Base-by-base conservation (phyloP, 2,113 vertebrate genomes). In the Trochalopteron elliotii region DNA sequence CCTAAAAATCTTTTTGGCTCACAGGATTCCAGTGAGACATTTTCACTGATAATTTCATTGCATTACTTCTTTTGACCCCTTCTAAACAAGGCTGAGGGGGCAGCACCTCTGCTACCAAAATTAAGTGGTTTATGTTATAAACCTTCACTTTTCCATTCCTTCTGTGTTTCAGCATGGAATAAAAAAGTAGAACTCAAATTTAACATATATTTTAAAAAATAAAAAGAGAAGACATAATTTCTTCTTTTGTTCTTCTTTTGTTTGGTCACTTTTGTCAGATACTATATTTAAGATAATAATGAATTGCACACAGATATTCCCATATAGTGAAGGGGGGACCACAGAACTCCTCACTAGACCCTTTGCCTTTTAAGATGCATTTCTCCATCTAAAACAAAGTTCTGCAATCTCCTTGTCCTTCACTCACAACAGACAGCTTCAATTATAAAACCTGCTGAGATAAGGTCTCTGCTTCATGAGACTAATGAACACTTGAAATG, bases 381-480 rank as follows among this genome's bases (percentile, higher is more conserved):
- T 86, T 75, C 67, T 76, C 23, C 44, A 76, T 24, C 50, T 56
- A 56, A 91, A 63, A 30, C 30, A 52, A 49, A 0, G 3, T 30
- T 60, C 37, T 68, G 70, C 59, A 53, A 7, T 72, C 81, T 76
- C 61, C 55, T 37, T 64, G 68, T 63, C 64, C 30, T 72, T 79
- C 40, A 21, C 35, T 70, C 72, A 45, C 49, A 82, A 23, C 49
- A 63, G 69, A 50, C 33, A 93, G 37, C 55, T 94, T 82, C 71
- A 91, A 78, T 90, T 94, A 88, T 44, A 90, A 91, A 95, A 92
- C 39, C 45, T 89, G 67, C 77, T 92, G 91, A 94, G 88, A 80
- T 91, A 92, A 91, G 77, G 71, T 63, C 72, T 89, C 59, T 74
- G 56, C n/a, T 85, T 89, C 55, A 49, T 39, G 55, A 76, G n/a